Conservation (phyloP, 2,888 invertebrate genomes). For the Oxytorus armatus region DNA sequence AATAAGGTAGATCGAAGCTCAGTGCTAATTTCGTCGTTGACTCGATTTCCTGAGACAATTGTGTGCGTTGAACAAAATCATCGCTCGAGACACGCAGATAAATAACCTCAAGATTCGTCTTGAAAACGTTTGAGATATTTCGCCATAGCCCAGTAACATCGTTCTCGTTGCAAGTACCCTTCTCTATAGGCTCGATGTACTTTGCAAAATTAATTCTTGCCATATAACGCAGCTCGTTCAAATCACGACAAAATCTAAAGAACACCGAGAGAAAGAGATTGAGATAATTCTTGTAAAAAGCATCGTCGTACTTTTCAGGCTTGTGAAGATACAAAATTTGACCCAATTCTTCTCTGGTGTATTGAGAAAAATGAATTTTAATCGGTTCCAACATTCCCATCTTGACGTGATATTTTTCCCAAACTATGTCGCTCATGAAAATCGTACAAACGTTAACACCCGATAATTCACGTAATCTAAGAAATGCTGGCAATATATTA, state of each 20-base stretch:
- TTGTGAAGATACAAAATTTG: conserved; percentile 84
- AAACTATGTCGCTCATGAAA: conserved; percentile 91
- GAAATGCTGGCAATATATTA: conserved; percentile 90
- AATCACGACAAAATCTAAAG: conserved; percentile 93
- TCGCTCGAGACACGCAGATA: conserved; percentile 88
- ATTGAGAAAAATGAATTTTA: conserved; percentile 92
- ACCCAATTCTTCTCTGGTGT: conserved; percentile 89
- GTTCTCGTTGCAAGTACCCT: conserved; percentile 87
- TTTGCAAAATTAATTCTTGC: conserved; percentile 91
- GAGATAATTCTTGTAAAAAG: conserved; percentile 92
- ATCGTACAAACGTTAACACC: conserved; percentile 90
- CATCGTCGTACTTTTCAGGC: conserved; percentile 82
- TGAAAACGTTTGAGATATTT: conserved; percentile 91
- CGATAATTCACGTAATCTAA: conserved; percentile 91
- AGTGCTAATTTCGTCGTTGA: conserved; percentile 80
- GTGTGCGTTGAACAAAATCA: conserved; percentile 74
- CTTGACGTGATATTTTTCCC: conserved; percentile 92
- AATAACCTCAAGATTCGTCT: conserved; percentile 90
- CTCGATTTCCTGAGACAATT: conserved; percentile 78
- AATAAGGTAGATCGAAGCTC: conserved; percentile 93
- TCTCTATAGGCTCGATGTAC: conserved; percentile 92
- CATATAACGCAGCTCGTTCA: conserved; percentile 93
- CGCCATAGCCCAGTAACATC: conserved; percentile 92
- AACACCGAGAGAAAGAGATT: conserved; percentile 94
- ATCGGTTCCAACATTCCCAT: conserved; percentile 90